Percentiles rank a stretch among this genome's conserved stretches.
Conservation (phyloP, 2,797 vertebrate genomes). For the Anabacerthia variegaticeps region DNA sequence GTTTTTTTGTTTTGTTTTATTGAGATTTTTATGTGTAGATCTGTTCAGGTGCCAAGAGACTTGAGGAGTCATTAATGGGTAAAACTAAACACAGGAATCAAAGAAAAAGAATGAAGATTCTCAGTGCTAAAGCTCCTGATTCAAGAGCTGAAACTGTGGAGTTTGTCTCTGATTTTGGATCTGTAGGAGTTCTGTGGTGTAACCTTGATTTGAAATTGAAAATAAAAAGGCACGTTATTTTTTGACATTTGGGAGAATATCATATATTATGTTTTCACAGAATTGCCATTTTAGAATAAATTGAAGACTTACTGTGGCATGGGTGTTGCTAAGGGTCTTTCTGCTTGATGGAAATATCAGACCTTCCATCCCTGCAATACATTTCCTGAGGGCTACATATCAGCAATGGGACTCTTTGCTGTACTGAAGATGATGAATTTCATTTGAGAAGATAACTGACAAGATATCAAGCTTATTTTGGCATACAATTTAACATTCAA, state of each 20-base stretch:
- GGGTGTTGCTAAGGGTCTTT: background rate
- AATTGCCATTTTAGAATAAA: background rate
- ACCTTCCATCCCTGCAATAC: constrained; percentile 14
- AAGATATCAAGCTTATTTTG: constrained; percentile 39
- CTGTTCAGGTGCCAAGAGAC: background rate
- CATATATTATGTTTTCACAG: background rate
- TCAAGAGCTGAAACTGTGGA: background rate
- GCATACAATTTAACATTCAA: constrained; percentile 56
- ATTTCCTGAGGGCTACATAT: constrained; percentile 4
- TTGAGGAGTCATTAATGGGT: background rate
- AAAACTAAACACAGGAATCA: background rate
- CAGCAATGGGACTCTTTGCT: background rate
- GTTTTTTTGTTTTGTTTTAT: background rate
- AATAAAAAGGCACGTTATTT: background rate
- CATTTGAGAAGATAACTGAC: constrained; percentile 46
- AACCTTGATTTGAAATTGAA: constrained; percentile 11
- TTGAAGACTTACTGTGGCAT: background rate
- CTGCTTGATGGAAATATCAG: constrained; percentile 39
- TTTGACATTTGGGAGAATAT: background rate
- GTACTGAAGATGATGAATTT: constrained; percentile 53
- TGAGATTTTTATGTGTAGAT: background rate
- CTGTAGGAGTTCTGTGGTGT: background rate
- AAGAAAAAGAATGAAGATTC: background rate
- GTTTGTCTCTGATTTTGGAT: background rate
- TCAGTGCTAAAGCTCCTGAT: background rate